A percentile compares a stretch with the other conserved stretches of the same genome.
phyloP scores from a whole-genome alignment of 37 sponge, comb jelly and placozoan genomes.

The Eunapius fragilis region DNA sequence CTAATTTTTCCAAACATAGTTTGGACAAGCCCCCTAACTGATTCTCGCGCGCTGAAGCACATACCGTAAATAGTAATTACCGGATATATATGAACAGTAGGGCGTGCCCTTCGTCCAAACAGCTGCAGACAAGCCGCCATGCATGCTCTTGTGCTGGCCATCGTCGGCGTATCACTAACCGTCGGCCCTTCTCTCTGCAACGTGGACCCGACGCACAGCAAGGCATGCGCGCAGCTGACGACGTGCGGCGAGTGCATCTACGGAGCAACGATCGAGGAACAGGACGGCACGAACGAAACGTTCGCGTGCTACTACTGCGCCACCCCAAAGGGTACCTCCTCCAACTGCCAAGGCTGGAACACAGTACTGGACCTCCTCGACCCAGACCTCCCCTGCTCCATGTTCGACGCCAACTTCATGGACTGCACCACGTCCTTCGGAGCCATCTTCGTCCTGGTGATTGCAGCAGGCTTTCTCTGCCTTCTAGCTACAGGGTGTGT shows the following conservation, averaged over 20 bases:
- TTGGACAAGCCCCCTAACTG: no score
- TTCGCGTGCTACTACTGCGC: not conserved
- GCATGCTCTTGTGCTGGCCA: not conserved
- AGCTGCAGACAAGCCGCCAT: not conserved
- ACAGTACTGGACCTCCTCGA: not conserved
- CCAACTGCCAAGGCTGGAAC: not conserved
- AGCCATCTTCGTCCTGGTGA: not conserved
- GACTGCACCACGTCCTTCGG: not conserved
- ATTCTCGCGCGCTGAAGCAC: no score
- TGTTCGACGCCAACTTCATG: not conserved
- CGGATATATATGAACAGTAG: not conserved
- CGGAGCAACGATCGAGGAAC: not conserved
- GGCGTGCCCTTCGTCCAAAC: not conserved
- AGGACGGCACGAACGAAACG: not conserved
- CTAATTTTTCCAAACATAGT: no score
- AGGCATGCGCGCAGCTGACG: not conserved
- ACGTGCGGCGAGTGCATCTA: not conserved
- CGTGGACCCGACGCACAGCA: not conserved
- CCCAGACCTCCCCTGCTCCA: not conserved
- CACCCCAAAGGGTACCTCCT: not conserved
- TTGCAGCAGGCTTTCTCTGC: not conserved
- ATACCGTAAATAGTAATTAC: not conserved
- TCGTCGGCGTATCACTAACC: not conserved
- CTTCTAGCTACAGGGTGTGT: not conserved
- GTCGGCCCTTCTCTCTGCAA: not conserved